phyloP scores from a whole-genome alignment of 2,888 invertebrate genomes.

The Amiota communis region DNA sequence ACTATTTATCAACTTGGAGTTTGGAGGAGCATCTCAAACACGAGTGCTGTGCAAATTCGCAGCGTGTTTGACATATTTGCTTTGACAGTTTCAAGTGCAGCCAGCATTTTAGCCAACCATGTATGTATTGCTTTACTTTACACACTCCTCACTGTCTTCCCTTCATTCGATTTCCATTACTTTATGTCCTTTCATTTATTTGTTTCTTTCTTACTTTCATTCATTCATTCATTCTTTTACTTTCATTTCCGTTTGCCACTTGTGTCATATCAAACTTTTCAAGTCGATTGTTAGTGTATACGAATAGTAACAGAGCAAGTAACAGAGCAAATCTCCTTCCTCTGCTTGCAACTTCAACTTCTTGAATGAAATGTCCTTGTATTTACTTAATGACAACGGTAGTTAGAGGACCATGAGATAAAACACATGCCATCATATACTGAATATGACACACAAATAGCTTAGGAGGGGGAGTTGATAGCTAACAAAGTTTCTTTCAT shows the following conservation, averaged over 20 bases:
- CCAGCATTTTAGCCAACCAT: constrained; percentile 60
- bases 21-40: constrained; percentile 14
- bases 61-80: constrained; percentile 64
- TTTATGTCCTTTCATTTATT: neutral
- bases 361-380: constrained; percentile 16
- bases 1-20: neutral
- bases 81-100: constrained; percentile 64
- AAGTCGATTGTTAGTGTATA: constrained; percentile 18
- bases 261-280: constrained; percentile 20
- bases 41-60: constrained; percentile 28
- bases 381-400: neutral
- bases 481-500: neutral
- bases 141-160: too few relatives aligned
- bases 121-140: neutral
- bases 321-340: too few relatives aligned
- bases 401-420: neutral
- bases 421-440: too few relatives aligned
- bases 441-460: constrained; percentile 11
- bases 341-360: too few relatives aligned
- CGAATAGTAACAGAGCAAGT: neutral
- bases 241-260: constrained; percentile 11
- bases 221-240: neutral
- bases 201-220: constrained; percentile 2
- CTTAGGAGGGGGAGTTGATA: neutral
- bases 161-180: too few relatives aligned